Evolutionary conservation across 2,113 vertebrate genomes (phyloP), one percentile per base, ranked within the genome.

Genomic region (Macquaria ambigua): DNA sequence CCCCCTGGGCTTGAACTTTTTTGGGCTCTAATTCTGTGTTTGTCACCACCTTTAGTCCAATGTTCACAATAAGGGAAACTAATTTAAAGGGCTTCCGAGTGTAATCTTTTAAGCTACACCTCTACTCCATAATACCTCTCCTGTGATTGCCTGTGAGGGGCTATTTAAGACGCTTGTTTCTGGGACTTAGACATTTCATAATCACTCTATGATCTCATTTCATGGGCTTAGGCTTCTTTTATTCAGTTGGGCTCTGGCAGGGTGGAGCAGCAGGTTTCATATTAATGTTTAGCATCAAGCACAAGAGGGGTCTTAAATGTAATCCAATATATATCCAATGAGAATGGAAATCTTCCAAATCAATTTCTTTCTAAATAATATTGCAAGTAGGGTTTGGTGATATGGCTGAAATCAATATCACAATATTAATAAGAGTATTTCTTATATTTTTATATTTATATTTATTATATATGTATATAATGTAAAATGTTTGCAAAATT

Each of bases 21-120:
- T 74, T 56, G 34, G 82, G 46, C 66, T 74, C 6, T 61, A 74
- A 83, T 82, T 84, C 67, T 71, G 55, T 89, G 68, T 90, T 92
- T 83, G 71, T 85, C 69, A 43, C 43, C 66, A 81, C 74, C 84
- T 88, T 90, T 76, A 64, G 83, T 81, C 82, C 70, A 39, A 34
- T 79, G 82, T 88, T 89, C 75, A 89, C 78, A 88, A 90, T 86
- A 79, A 90, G 70, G 74, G 74, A 79, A 93, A 83, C 84, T 86
- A 72, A 92, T 90, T 92, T 90, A 77, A 91, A 91, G 64, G 68
- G 73, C 78, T 89, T 93, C 78, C 46, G 46, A 67, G 52, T 78
- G 71, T 92, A 93, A 93, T 91, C 90, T 91, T 90, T 90, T 93
- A 93, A 93, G 90, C 89, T 92, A 85, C 89, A 93, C 89, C 87